Conservation (phyloP, 2,113 vertebrate species). For the Mellivora capensis region DNA sequence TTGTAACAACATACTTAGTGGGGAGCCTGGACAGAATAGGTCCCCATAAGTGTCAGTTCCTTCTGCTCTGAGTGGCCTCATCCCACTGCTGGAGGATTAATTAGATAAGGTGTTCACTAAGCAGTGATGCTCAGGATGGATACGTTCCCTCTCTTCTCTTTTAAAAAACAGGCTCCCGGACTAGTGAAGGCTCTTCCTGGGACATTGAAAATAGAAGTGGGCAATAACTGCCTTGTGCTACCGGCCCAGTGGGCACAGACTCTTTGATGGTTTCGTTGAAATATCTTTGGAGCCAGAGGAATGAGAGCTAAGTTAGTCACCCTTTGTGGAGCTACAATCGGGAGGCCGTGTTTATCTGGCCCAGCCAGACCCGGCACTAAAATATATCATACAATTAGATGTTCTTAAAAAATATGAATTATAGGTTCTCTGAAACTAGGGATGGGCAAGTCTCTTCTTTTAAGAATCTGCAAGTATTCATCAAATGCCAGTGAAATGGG, state of each 20-base stretch:
- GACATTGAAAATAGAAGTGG: neutral
- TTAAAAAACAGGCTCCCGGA: neutral
- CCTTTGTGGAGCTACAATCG: neutral
- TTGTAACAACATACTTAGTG: neutral
- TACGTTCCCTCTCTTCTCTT: neutral
- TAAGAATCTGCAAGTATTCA: neutral
- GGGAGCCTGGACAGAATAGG: neutral
- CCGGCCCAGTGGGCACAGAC: neutral
- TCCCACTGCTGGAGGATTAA: neutral
- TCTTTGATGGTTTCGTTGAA: conserved; percentile 50
- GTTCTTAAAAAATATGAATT: neutral
- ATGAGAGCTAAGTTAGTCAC: neutral
- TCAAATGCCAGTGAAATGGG: neutral
- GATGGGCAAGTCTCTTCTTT: neutral
- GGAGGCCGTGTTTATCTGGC: conserved; percentile 1
- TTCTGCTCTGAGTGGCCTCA: neutral
- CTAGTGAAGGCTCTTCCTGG: neutral
- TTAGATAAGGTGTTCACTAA: neutral
- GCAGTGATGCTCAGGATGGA: neutral
- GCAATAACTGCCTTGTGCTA: neutral
- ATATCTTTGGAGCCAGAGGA: conserved; percentile 28
- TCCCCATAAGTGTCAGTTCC: neutral
- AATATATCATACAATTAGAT: neutral
- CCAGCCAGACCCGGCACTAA: neutral
- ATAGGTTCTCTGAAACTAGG: neutral